Evolutionary conservation across 2,888 invertebrate species (phyloP), one percentile per base, ranked within the genome.

Genomic region (Aleiodes testaceus): DNA sequence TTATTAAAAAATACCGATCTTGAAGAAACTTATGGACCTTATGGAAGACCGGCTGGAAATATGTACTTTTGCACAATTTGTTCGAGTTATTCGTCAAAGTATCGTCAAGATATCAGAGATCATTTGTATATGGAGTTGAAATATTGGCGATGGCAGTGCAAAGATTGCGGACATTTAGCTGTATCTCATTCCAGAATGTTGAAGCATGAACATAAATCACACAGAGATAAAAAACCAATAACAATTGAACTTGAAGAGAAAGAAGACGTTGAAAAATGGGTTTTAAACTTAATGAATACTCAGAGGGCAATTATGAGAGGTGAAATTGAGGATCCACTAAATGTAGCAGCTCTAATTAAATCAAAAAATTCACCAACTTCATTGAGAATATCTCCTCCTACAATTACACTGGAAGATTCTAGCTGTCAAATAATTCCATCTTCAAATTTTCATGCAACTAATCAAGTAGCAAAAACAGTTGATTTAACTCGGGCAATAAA

Each of bases 71-170:
- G 94, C 80, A 90, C 92, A 0, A 83, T 91, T 64, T 94, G 94
- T 77, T 88, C 88, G 20, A 87, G 88, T 20, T 91, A 91, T 75
- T 89, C 88, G 47, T 91, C 91, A 0, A 91, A 90, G 65, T 89
- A 88, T 22, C 88, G 89, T 20, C 89, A 90, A 4, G 90, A 90
- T n/a, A 91, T 94, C 88, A 89, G 90, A 66, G 90, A 90, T 45
- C 94, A 94, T 87, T 85, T 94, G 66, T 93, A 89, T 78, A 90
- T 91, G 79, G 93, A 94, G 79, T 87, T 93, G 26, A 89, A 91
- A 63, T 92, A 92, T 79, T 89, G 91, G 77, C 91, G 91, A 77
- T 92, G 90, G 89, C 88, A 89, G 16, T 93, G 93, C 79, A 88
- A 87, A 16, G 81, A 88, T 1, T 93, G 93, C 79, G 87, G 89